Percentiles rank a stretch among this genome's conserved stretches.
These are phyloP conservation scores for Todiramphus saurophagus DNA, from an alignment of 2,113 vertebrate species.

Conservation along the genomic window DNA sequence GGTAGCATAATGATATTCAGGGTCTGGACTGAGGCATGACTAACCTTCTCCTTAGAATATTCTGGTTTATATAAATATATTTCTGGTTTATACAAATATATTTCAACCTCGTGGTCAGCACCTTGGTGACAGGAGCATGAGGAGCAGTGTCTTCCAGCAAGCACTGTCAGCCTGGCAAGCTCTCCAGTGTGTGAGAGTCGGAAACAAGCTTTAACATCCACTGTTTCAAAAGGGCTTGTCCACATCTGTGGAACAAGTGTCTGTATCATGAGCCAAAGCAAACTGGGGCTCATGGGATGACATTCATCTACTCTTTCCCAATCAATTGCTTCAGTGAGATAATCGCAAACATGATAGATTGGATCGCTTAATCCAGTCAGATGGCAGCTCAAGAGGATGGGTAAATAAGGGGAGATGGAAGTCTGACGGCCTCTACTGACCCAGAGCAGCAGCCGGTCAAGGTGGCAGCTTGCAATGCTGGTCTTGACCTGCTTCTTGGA, in stretches of 20 bases:
- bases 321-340: slow-evolving; percentile 42
- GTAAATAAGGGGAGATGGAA: not conserved
- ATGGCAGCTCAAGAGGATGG: not conserved
- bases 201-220: not conserved
- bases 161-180: not conserved
- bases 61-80: not conserved
- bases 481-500: not conserved
- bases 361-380: slow-evolving; percentile 37
- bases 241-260: not conserved
- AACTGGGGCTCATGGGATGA: not conserved
- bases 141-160: not conserved
- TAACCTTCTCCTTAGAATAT: not conserved
- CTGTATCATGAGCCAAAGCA: not conserved
- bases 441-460: not conserved
- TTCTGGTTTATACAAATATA: not conserved
- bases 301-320: not conserved
- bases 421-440: not conserved
- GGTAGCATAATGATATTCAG: not conserved
- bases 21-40: not conserved
- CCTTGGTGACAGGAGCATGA: not conserved
- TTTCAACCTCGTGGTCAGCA: not conserved
- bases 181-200: not conserved
- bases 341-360: slow-evolving; percentile 33
- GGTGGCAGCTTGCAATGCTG: not conserved
- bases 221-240: not conserved